phyloP scores from a whole-genome alignment of 2,888 invertebrate genomes.

The Oxystoma pomonae region DNA sequence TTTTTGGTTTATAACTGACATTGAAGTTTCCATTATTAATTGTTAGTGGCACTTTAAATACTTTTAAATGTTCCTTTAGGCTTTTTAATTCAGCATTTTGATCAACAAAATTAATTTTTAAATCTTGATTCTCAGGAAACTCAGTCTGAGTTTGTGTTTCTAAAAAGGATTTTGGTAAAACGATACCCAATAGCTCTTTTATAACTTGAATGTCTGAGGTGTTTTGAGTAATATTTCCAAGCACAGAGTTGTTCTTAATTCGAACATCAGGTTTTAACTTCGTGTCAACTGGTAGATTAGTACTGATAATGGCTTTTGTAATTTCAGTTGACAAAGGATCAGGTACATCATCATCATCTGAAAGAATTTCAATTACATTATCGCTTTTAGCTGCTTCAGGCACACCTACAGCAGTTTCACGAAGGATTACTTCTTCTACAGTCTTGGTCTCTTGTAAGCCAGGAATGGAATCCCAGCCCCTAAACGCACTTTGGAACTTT shows the following conservation, averaged over 20 bases:
- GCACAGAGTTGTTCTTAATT: slow-evolving; percentile 22
- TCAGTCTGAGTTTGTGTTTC: slow-evolving; percentile 21
- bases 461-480: slow-evolving; percentile 6
- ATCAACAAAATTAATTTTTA: slow-evolving; percentile 13
- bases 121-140: slow-evolving; percentile 22
- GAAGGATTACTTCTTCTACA: not conserved
- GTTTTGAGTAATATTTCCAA: slow-evolving; percentile 16
- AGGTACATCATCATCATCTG: slow-evolving; percentile 19
- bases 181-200: slow-evolving; percentile 21
- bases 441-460: not conserved
- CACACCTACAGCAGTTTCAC: not conserved
- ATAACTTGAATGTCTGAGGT: slow-evolving; percentile 22
- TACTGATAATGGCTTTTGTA: not conserved
- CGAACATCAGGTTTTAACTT: slow-evolving; percentile 22
- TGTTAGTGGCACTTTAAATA: slow-evolving; percentile 29
- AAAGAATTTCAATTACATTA: slow-evolving; percentile 19
- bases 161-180: not conserved
- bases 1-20: not conserved
- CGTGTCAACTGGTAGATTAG: slow-evolving; percentile 13
- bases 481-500: slow-evolving; percentile 26
- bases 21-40: slow-evolving; percentile 21
- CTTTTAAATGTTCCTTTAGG: slow-evolving; percentile 24
- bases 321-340: not conserved
- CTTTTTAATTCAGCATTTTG: slow-evolving; percentile 24
- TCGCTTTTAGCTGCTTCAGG: not conserved